Evolutionary conservation across 1,140 invertebrate species (phyloP).

Genomic region (Lepidostoma basale): DNA sequence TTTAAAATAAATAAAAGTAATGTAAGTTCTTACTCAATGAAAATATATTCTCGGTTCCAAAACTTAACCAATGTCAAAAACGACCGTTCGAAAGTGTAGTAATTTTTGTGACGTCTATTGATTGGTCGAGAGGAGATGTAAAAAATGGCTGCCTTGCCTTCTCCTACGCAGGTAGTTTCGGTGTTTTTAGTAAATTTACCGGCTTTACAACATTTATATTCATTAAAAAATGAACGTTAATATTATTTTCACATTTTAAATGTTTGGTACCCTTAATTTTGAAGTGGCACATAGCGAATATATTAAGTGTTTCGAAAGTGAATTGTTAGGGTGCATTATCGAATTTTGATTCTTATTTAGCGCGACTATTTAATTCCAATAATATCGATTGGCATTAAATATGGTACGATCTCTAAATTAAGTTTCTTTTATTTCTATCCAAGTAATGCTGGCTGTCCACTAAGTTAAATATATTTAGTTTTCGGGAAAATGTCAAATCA

Average conservation of each 20-base stretch:
- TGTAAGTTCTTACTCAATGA: too few relatives aligned
- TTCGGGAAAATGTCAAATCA: constrained; percentile 32
- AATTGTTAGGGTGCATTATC: constrained; percentile 39
- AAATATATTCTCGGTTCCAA: constrained; percentile 19
- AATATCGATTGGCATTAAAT: constrained; percentile 9
- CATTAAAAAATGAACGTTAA: constrained; percentile 1
- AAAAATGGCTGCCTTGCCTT: constrained; percentile 74
- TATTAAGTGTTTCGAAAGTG: constrained; percentile 19
- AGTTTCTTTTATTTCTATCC: background rate
- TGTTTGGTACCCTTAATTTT: background rate
- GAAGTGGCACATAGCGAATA: background rate
- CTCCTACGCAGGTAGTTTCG: constrained; percentile 68
- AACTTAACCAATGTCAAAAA: constrained; percentile 29
- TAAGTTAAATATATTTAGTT: background rate
- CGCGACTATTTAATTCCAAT: constrained; percentile 5
- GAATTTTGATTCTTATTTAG: constrained; percentile 29
- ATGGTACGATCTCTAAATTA: constrained; percentile 1
- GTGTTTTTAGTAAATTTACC: constrained; percentile 35
- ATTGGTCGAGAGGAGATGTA: constrained; percentile 62
- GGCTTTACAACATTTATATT: constrained; percentile 13
- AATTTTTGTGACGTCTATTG: constrained; percentile 51
- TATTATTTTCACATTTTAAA: background rate
- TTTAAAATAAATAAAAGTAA: too few relatives aligned
- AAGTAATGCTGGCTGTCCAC: background rate
- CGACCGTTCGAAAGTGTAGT: constrained; percentile 33